Conservation (phyloP, 1,140 invertebrate genomes). For the Drosophila arizonae region DNA sequence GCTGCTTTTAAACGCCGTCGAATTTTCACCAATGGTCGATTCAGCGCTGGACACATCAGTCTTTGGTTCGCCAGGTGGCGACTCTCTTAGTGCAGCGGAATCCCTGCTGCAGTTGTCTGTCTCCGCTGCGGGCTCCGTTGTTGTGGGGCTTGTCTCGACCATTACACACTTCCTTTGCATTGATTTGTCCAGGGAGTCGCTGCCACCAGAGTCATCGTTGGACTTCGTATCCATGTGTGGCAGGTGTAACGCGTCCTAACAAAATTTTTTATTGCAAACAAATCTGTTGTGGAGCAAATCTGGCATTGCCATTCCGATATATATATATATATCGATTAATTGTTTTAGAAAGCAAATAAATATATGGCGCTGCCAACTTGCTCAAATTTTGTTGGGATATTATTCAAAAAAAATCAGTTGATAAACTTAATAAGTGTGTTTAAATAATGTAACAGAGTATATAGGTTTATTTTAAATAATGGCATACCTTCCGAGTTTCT, state of each 20-base stretch:
- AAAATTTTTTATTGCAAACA: constrained; percentile 47
- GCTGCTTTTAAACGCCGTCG: constrained; percentile 30
- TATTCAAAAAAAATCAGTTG: neutral
- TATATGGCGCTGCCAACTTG: constrained; percentile 19
- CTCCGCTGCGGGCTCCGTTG: constrained; percentile 39
- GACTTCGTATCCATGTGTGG: constrained; percentile 73
- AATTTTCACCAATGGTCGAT: constrained; percentile 26
- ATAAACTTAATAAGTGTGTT: neutral
- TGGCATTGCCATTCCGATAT: constrained; percentile 41
- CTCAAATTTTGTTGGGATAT: neutral
- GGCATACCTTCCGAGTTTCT: too few relatives aligned
- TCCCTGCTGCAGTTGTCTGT: constrained; percentile 57
- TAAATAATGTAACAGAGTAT: too few relatives aligned
- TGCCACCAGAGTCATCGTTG: constrained; percentile 73
- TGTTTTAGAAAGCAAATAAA: neutral
- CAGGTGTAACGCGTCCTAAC: constrained; percentile 34
- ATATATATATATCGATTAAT: constrained; percentile 24
- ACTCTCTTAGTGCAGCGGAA: constrained; percentile 47
- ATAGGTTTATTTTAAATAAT: too few relatives aligned
- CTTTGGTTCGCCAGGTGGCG: constrained; percentile 31
- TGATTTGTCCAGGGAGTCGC: constrained; percentile 76
- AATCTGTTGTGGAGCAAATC: constrained; percentile 45
- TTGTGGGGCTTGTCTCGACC: constrained; percentile 55
- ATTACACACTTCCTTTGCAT: constrained; percentile 79
- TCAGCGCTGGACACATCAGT: constrained; percentile 22